Conservation (phyloP, 2,888 invertebrate genomes). For the Calameuta idolon region DNA sequence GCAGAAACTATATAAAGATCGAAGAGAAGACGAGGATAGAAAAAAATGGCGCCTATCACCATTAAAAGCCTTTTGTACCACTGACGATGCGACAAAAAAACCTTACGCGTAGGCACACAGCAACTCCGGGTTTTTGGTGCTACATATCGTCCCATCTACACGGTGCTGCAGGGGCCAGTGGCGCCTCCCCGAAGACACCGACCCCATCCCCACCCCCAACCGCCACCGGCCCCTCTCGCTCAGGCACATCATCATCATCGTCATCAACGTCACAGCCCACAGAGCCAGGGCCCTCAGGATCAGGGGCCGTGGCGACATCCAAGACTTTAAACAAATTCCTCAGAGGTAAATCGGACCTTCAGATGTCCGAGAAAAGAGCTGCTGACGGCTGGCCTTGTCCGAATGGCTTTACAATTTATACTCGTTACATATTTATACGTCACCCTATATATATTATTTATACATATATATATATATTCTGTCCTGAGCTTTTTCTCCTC, state of each 20-base stretch:
- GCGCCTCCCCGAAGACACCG: constrained; percentile 63
- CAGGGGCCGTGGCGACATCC: constrained; percentile 57
- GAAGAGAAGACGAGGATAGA: neutral
- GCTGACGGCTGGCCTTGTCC: constrained; percentile 43
- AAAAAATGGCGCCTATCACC: neutral
- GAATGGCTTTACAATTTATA: constrained; percentile 43
- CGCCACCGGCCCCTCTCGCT: constrained; percentile 35
- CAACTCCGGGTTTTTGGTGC: constrained; percentile 65
- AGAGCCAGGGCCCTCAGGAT: constrained; percentile 42
- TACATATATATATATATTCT: constrained; percentile 18
- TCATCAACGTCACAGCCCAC: constrained; percentile 43
- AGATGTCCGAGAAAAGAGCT: constrained; percentile 39
- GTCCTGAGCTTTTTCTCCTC: constrained; percentile 9
- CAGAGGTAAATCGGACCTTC: constrained; percentile 57
- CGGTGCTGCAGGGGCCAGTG: constrained; percentile 58
- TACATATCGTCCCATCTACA: constrained; percentile 65
- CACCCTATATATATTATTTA: constrained; percentile 20
- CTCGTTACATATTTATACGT: constrained; percentile 14
- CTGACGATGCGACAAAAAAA: constrained; percentile 8
- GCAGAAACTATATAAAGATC: neutral
- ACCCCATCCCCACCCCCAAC: constrained; percentile 50
- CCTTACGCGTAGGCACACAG: constrained; percentile 59
- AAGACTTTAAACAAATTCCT: constrained; percentile 63
- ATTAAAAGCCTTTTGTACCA: neutral
- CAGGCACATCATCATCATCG: constrained; percentile 39